Evolutionary conservation across 1,140 invertebrate genomes (phyloP), one percentile per base, ranked within the genome.

Genomic region (Frieseomelitta varia): DNA sequence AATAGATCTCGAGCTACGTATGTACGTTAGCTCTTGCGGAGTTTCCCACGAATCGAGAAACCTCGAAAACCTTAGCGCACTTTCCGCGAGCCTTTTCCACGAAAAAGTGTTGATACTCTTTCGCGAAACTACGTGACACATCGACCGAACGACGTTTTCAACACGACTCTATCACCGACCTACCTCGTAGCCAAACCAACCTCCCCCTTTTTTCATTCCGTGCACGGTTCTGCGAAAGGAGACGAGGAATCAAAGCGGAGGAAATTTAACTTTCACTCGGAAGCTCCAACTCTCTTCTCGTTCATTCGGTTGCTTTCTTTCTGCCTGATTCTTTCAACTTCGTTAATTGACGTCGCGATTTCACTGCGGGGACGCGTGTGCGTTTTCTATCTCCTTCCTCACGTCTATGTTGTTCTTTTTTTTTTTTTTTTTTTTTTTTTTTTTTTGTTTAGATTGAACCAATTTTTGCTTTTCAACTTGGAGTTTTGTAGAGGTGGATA

Each of bases 181-280:
- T 71, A 30, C 47, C 55, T n/a, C 11, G 65, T n/a, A n/a, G 30
- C 19, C 68, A 47, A 30, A 19, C 15, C 55, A 47, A n/a, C 30
- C 30, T 73, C 34, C 65, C 61, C 74, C 56, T 2, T 30, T n/a
- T 67, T 58, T 56, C 30, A 39, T 6, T 19, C 55, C n/a, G 4
- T 47, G 72, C 79, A 84, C 77, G 58, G 69, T 84, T 71, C n/a
- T 80, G 21, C n/a, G 56, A 69, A 63, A 53, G 61, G 24, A 71
- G 27, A 47, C 63, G 51, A 39, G 56, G 71, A 56, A 24, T 61
- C 34, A 34, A 68, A 21, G 34, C 10, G 24, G 2, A 47, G 12
- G 39, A n/a, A 24, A 71, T 51, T 71, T 47, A 14, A 1, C 39
- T 34, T 34, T 17, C n/a, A 17, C n/a, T 17, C 1, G n/a, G 39